Base-by-base conservation (phyloP, 2,888 invertebrate species). In the Hydropsyche betteni region DNA sequence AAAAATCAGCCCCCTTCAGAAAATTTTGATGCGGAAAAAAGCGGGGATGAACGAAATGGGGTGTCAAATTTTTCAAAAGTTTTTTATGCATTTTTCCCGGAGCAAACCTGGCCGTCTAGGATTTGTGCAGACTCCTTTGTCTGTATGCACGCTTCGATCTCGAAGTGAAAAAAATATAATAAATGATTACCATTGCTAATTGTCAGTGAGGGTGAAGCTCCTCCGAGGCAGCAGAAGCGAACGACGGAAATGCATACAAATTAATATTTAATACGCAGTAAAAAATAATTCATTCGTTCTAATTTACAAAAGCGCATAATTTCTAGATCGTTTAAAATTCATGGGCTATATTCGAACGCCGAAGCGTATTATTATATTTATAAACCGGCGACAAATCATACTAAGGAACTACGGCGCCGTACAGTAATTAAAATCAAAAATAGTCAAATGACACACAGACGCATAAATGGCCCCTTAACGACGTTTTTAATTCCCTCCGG, bases 361-460 rank as follows among this genome's bases (percentile, higher is more conserved):
- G 53, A 78, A 78, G 76, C 76, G 75, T 78, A 72, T 58, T 78
- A 72, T 58, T 55, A 75, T 44, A 44, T 44, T 75, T 77, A 77
- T 75, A 77, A 74, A 72, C 77, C 75, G 75, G 16, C 77, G 77
- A 78, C 78, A 68, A 78, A 78, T 78, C 77, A 77, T 78, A 72
- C 55, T 52, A 75, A 71, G 70, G 77, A 77, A 68, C 70, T 74
- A 58, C 71, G 77, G 77, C 75, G 77, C 77, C 77, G 53, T 74
- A 51, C 10, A 68, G 75, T 50, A 74, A 75, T 77, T 77, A 77
- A 75, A 74, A 50, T 74, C 69, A 55, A 36, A 76, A 76, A 74
- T 69, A 76, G 69, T 74, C n/a, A 53, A 36, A 70, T 34, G 70
- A 51, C 53, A 70, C n/a, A 53, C 53, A 10, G 70, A 69, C 44